Evolutionary conservation across 2,888 invertebrate species (phyloP).

Genomic region (Drosophila anceps): DNA sequence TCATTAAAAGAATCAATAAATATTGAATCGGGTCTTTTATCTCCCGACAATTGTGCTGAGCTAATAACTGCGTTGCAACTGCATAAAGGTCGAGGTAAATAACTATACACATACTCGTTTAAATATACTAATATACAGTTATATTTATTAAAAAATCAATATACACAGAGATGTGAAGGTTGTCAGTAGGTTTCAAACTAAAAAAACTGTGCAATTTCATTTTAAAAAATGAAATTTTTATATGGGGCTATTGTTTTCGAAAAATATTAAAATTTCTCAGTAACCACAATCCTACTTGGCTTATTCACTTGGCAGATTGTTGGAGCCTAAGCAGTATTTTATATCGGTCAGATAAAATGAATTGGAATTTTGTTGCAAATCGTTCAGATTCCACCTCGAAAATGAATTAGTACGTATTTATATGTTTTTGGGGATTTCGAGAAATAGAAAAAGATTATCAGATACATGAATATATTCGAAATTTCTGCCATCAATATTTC

Average conservation of each 20-base stretch:
- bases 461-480: neutral
- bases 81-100: slow-evolving; percentile 91
- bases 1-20: slow-evolving; percentile 89
- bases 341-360: neutral
- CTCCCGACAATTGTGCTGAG: slow-evolving; percentile 91
- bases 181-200: no score
- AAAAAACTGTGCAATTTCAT: no score
- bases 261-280: no score
- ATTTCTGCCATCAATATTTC: no score
- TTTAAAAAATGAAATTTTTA: no score
- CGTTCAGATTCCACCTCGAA: neutral
- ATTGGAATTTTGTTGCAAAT: no score
- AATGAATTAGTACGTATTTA: no score
- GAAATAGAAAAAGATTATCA: neutral
- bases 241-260: no score
- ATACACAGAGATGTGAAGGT: no score
- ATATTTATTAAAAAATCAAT: neutral
- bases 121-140: neutral
- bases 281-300: no score
- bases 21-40: slow-evolving; percentile 87
- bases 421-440: neutral
- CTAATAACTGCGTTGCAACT: slow-evolving; percentile 92
- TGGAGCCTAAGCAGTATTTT: neutral
- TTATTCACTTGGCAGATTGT: no score
- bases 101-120: neutral